Evolutionary conservation across 2,888 invertebrate species (phyloP), one percentile per base, ranked within the genome.

Genomic region (Timema cristinae): DNA sequence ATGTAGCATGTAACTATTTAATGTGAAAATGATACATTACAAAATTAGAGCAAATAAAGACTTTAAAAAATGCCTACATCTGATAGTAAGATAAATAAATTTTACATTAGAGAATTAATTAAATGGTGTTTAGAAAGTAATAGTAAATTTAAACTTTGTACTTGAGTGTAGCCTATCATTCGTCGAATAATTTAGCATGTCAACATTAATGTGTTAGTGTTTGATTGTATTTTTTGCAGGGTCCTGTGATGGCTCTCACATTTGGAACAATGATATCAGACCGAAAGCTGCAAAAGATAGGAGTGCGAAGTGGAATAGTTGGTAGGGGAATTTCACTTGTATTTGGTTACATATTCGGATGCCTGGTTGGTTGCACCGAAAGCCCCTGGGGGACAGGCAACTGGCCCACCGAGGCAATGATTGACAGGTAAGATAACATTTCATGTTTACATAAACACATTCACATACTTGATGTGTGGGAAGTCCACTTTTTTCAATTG

Each of bases 231-330:
- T 67, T 48, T 15, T 72, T 76, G 1, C 77, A 86, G 87, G 93
- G 93, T 1, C 94, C 94, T 0, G 93, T 94, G 13, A 90, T 94
- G 89, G 93, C 93, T n/a, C 88, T 92, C 75, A 92, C 93, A 70
- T 94, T 94, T 80, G 94, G 93, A 8, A 87, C 90, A 47, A 91
- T 92, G 74, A 92, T 94, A 77, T 87, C 91, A 49, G 93, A 93
- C 80, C 83, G 86, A 77, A 85, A 87, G 75, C 85, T 94, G 8
- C 86, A 91, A 77, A 86, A 85, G 77, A 86, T 89, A 73, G 94
- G 94, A 5, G 85, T 93, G 56, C 87, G 88, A 73, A 89, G 90
- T 75, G 85, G 93, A 73, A 79, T 88, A 1, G 81, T 90, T 16
- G 93, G 93, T 52, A 89, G 94, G 84, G 80, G 88, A 0, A 81